Evolutionary conservation across 2,888 invertebrate species (phyloP).

Genomic region (Trichogramma dendrolimi): DNA sequence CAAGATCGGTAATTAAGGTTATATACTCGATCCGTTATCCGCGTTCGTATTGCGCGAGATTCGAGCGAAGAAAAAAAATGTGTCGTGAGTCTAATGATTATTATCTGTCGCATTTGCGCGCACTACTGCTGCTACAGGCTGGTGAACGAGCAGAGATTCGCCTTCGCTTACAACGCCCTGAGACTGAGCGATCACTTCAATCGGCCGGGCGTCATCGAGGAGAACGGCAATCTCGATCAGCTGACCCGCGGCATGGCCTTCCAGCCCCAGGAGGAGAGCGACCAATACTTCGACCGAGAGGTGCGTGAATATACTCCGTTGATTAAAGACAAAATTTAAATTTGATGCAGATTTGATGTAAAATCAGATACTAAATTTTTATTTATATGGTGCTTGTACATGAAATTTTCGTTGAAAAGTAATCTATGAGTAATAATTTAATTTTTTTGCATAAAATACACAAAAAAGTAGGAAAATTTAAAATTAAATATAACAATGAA

Average conservation of each 20-base stretch:
- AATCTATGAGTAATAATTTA: no score
- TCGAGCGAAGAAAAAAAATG: background rate
- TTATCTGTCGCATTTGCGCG: constrained; percentile 2
- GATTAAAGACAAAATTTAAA: background rate
- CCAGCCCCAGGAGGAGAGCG: constrained; percentile 73
- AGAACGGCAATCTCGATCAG: constrained; percentile 65
- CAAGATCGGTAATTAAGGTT: no score
- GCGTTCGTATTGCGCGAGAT: background rate
- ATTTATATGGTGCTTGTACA: background rate
- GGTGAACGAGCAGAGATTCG: constrained; percentile 31
- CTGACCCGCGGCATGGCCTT: constrained; percentile 71
- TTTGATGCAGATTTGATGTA: no score
- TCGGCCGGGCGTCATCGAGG: constrained; percentile 63
- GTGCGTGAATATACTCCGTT: constrained; percentile 53
- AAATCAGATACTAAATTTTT: background rate
- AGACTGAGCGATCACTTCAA: constrained; percentile 71
- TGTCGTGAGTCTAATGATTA: background rate
- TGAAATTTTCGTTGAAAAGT: no score
- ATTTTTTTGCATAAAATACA: no score
- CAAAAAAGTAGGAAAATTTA: no score
- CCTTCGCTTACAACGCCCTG: constrained; percentile 53
- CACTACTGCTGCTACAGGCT: constrained; percentile 25
- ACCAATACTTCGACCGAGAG: constrained; percentile 73
- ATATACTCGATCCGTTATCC: background rate
- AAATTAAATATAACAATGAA: no score